A percentile compares a stretch with the other conserved stretches of the same genome.
Conservation (phyloP, 1,140 invertebrate species). For the Triops longicaudatus region DNA sequence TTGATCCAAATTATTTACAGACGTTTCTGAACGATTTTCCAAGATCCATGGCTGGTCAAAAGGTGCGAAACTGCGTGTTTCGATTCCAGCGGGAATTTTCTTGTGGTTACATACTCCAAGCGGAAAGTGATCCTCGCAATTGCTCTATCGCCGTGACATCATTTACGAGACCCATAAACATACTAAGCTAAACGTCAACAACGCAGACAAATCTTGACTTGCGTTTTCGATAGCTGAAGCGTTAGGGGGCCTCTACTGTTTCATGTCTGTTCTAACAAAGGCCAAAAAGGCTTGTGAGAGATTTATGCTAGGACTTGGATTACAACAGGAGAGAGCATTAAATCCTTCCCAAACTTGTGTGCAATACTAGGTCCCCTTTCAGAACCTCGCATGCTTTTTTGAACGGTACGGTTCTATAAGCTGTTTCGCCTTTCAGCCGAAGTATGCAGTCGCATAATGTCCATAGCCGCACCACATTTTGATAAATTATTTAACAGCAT, state of each 20-base stretch:
- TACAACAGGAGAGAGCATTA: neutral
- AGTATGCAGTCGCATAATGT: conserved; percentile 3
- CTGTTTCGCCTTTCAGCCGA: neutral
- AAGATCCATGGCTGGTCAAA: too few relatives aligned
- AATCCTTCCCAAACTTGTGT: neutral
- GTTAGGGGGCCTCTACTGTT: neutral
- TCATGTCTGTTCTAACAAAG: neutral
- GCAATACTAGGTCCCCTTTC: neutral
- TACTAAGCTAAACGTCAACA: neutral
- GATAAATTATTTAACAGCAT: conserved; percentile 3
- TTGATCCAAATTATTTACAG: too few relatives aligned
- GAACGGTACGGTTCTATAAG: neutral
- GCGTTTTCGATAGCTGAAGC: neutral
- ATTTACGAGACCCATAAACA: neutral
- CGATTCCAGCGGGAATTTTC: neutral
- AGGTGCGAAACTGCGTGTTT: too few relatives aligned
- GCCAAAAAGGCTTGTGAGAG: neutral
- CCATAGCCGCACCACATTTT: neutral
- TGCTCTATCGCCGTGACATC: neutral
- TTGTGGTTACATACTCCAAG: neutral
- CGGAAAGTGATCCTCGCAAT: neutral
- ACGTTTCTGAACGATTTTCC: too few relatives aligned
- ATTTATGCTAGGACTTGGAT: neutral
- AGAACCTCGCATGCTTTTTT: neutral
- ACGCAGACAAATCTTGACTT: neutral